Percentiles rank a stretch among this genome's conserved stretches.
Evolutionary conservation across 2,797 vertebrate species (phyloP).

Genomic region (Sphenopsis melanotis): DNA sequence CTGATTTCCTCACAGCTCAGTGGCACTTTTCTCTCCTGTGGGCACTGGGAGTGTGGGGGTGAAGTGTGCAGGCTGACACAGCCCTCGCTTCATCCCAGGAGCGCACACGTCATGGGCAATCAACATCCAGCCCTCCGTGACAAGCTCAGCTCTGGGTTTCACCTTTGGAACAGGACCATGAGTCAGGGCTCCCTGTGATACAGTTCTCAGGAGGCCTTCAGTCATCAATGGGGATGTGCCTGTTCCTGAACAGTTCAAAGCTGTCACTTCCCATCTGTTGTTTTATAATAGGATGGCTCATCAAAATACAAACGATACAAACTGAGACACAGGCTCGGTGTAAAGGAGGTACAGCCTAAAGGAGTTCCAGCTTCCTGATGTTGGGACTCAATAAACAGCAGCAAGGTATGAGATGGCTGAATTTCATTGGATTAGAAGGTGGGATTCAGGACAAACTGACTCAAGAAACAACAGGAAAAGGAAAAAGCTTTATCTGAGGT

Average conservation of each 20-base stretch:
- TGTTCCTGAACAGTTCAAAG: neutral
- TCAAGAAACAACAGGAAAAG: neutral
- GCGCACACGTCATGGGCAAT: neutral
- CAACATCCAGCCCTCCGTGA: fast-evolving
- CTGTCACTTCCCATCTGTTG: neutral
- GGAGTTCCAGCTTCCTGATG: neutral
- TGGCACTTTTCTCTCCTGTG: neutral
- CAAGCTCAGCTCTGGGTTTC: neutral
- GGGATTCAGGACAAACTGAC: neutral
- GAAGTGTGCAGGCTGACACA: neutral
- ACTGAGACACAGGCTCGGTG: neutral
- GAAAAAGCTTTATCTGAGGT: neutral
- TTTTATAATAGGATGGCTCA: neutral
- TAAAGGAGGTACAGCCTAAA: neutral
- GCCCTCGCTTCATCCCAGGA: neutral
- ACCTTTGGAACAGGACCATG: neutral
- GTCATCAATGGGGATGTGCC: neutral
- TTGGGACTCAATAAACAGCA: neutral
- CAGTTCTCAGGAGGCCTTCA: neutral
- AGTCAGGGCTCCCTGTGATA: neutral
- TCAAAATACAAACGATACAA: neutral
- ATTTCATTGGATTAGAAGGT: neutral
- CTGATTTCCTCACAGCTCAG: neutral
- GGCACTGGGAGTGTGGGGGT: neutral
- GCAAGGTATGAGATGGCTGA: neutral